Evolutionary conservation across 2,113 vertebrate species (phyloP), one percentile per base, ranked within the genome.

Genomic region (Percina caprodes): DNA sequence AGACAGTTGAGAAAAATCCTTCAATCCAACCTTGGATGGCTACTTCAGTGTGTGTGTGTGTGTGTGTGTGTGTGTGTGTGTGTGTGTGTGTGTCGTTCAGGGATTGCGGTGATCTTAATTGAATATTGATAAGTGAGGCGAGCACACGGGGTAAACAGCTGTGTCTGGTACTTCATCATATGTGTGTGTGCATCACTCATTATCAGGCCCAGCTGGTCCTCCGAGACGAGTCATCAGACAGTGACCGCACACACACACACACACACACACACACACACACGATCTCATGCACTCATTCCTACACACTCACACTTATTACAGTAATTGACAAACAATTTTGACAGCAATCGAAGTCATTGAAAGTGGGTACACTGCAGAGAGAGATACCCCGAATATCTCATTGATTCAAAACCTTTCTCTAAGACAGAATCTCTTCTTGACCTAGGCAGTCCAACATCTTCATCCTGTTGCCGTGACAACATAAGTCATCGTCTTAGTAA

Each of bases 151-250:
- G 79, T 89, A 93, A 92, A 93, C 91, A 92, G 86, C 86, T 92
- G 91, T 91, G 91, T 89, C 88, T 80, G 80, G 76, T 92, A 85
- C 91, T 93, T 92, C 80, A 91, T 92, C 92, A 89, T 86, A 82
- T 71, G 90, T 88, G 73, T 79, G 56, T 80, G 88, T 74, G 74
- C 89, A 93, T 95, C 87, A 89, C 82, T 94, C 92, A 94, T 94
- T 94, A 94, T 88, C 87, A 88, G 74, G 66, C 80, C 82, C 94
- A 95, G 94, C 91, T 94, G 92, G 89, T 93, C 79, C 77, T 86
- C 68, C 16, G 67, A 90, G 77, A 86, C 39, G 62, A 91, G 84
- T 83, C 66, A 88, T 87, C 91, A 91, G 85, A 83, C 75, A 83
- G 78, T 89, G 91, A 88, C 88, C 56, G 6, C 26, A 33, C 39